phyloP scores from a whole-genome alignment of 1,140 invertebrate genomes.

The Pseudomyrmex dendroicus region DNA sequence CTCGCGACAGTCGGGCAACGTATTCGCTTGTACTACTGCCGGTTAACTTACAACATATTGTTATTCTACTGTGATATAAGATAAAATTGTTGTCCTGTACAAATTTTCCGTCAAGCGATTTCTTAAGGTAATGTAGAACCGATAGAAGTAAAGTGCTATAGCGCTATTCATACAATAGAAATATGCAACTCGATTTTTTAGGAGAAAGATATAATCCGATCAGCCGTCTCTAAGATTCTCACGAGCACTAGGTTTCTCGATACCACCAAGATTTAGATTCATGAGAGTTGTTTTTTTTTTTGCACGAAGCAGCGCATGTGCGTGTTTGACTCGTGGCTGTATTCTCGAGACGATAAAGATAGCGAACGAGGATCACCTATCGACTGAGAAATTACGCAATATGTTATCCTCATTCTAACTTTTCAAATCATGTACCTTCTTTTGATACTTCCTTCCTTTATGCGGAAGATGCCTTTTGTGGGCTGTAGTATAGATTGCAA shows the following conservation, averaged over 20 bases:
- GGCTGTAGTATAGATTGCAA: not conserved
- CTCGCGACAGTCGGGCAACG: not conserved
- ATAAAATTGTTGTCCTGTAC: not conserved
- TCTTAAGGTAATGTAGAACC: not conserved
- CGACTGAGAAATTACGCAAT: constrained; percentile 24
- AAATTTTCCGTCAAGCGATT: not conserved
- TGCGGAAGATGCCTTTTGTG: constrained; percentile 1
- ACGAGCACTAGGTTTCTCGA: not conserved
- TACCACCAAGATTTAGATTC: not conserved
- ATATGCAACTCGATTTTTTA: not conserved
- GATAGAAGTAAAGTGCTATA: not conserved
- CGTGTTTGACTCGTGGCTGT: not conserved
- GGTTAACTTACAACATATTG: not conserved
- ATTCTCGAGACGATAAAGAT: constrained; percentile 23
- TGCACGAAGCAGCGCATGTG: not conserved
- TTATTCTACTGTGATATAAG: not conserved
- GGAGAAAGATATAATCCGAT: not conserved
- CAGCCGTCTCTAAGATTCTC: not conserved
- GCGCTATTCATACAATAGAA: not conserved
- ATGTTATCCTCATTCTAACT: constrained; percentile 26
- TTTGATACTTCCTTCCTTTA: constrained; percentile 7
- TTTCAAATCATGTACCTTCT: constrained; percentile 25
- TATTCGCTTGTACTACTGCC: constrained; percentile 24
- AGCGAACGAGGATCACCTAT: constrained; percentile 6
- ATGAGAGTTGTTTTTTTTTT: not conserved